These are phyloP conservation scores for Passer domesticus DNA, from an alignment of 2,113 vertebrate species.

Conservation along the genomic window DNA sequence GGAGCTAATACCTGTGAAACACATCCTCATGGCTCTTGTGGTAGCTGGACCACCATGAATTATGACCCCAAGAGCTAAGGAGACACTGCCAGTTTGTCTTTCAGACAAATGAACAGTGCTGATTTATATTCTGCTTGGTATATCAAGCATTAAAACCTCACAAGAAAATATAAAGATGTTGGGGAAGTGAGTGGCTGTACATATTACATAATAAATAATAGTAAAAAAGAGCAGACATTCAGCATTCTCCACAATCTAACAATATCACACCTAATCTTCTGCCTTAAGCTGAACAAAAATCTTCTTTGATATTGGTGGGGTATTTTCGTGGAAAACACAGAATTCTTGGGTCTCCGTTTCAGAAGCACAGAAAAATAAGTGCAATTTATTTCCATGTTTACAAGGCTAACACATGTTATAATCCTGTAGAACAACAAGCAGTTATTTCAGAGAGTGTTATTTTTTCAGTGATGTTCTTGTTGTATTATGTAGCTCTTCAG, in stretches of 20 bases:
- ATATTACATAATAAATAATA: not conserved
- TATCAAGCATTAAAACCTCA: not conserved
- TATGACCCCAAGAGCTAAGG: not conserved
- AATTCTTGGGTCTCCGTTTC: not conserved
- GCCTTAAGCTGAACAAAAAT: not conserved
- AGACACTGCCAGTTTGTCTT: not conserved
- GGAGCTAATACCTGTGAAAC: not conserved
- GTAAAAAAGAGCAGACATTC: not conserved
- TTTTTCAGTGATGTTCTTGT: constrained; percentile 42
- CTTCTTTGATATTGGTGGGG: not conserved
- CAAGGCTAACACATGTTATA: constrained; percentile 36
- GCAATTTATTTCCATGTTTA: constrained; percentile 30
- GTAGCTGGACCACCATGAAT: not conserved
- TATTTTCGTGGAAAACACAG: constrained; percentile 10
- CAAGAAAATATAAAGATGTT: not conserved
- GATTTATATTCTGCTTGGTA: not conserved
- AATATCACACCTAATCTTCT: not conserved
- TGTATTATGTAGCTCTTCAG: constrained; percentile 38
- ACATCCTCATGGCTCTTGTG: not conserved
- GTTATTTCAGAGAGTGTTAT: constrained; percentile 48
- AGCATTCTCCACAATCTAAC: not conserved
- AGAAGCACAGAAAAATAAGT: not conserved
- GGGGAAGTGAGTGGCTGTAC: not conserved
- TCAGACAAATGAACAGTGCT: not conserved
- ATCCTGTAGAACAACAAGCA: constrained; percentile 44